Evolutionary conservation across 2,888 invertebrate species (phyloP), one percentile per base, ranked within the genome.

Genomic region (Lepidochrysops patricia): DNA sequence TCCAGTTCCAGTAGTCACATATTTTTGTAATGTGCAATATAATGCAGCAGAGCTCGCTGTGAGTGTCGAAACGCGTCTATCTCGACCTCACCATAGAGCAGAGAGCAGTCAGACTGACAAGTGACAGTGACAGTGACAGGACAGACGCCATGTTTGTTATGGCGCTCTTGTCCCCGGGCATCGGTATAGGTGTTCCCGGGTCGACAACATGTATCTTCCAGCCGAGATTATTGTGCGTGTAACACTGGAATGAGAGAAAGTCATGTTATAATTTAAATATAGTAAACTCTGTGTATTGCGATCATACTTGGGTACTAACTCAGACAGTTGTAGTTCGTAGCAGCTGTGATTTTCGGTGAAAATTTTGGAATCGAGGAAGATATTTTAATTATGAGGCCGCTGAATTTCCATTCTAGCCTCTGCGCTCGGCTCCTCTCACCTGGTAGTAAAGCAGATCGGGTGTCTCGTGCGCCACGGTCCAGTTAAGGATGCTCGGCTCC

Each of bases 121-220:
- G 57, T 5, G 68, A 58, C 3, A 68, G 37, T 49, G 66, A 37
- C 3, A 68, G 57, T 4, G 68, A 57, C 29, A 67, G 66, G 43
- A 61, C 13, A 19, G 60, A 56, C 4, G 77, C 75, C 1, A 72
- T 57, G 65, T 72, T 77, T 60, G 68, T 59, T 6, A 71, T 65
- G 0, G 75, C 75, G 54, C 67, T 70, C 56, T 75, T 78, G 63
- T 79, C 76, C 0, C 77, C 76, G 0, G 82, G 76, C 1, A 74
- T 63, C 0, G 86, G 86, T 1, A 89, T 76, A 0, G 76, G 74
- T 0, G 84, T 79, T 0, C 94, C 94, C 0, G 93, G 92, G 72
- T 96, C 93, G 9, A 96, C 93, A 2, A 97, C 95, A 79, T 95
- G 93, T 69, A 97, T 97, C 80, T 96, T 97, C 97, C 97, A 97